Percentiles rank a stretch among this genome's conserved stretches.
These are phyloP conservation scores for Hydroisotoma schaefferi DNA, from an alignment of 2,888 invertebrate genomes.

Conservation along the genomic window DNA sequence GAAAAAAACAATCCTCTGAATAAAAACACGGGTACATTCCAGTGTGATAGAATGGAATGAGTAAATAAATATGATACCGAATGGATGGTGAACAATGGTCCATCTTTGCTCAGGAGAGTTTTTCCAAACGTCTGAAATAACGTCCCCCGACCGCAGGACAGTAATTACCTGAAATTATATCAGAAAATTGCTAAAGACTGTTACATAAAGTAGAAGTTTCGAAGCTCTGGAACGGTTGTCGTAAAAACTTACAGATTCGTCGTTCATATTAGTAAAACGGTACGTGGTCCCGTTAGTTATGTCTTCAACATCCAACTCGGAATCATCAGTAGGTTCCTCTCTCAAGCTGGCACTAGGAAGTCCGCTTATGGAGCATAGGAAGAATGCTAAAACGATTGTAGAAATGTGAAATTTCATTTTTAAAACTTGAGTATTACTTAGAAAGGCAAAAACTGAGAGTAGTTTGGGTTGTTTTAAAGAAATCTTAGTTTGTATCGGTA, in stretches of 20 bases:
- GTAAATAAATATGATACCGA: constrained; percentile 12
- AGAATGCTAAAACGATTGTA: too few relatives aligned
- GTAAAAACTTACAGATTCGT: constrained; percentile 21
- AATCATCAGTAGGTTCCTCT: not conserved
- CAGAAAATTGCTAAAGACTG: too few relatives aligned
- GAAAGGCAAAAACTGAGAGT: too few relatives aligned
- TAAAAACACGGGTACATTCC: not conserved
- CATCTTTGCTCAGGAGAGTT: constrained; percentile 24
- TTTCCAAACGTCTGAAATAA: constrained; percentile 19
- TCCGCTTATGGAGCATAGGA: too few relatives aligned
- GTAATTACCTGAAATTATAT: constrained; percentile 33
- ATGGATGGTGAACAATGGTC: constrained; percentile 28
- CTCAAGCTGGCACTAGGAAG: too few relatives aligned
- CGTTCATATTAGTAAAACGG: constrained; percentile 21
- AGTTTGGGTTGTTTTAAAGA: too few relatives aligned
- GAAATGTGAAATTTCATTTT: too few relatives aligned
- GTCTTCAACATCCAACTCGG: constrained; percentile 1
- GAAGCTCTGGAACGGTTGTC: not conserved
- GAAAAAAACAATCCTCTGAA: not conserved
- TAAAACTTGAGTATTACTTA: too few relatives aligned
- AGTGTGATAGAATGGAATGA: not conserved
- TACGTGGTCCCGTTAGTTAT: constrained; percentile 25
- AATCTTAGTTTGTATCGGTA: too few relatives aligned
- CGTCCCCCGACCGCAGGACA: constrained; percentile 27
- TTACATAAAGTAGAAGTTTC: too few relatives aligned